Evolutionary conservation across 2,888 invertebrate species (phyloP).

Genomic region (Adineta ricciae): DNA sequence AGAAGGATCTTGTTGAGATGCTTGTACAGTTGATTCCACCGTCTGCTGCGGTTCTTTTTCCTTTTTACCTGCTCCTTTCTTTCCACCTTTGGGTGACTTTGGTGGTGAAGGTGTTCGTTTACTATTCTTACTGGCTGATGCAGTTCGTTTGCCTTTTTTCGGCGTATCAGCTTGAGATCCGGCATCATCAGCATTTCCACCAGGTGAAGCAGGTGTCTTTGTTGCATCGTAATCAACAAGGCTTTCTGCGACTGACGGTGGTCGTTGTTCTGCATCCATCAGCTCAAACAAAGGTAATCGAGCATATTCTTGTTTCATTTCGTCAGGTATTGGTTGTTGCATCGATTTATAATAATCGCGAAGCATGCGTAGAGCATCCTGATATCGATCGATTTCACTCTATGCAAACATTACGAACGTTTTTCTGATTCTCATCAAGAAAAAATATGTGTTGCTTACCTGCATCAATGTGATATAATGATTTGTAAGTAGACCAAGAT

Average conservation of each 20-base stretch:
- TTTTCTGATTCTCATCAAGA: not conserved
- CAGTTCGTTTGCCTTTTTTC: not conserved
- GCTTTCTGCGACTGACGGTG: not conserved
- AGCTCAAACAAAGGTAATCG: conserved; percentile 48
- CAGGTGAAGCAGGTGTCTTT: not conserved
- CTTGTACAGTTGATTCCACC: not conserved
- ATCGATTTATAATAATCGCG: conserved; percentile 49
- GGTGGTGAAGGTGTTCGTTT: conserved; percentile 15
- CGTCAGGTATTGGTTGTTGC: conserved; percentile 47
- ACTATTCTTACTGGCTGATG: not conserved
- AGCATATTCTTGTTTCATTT: conserved; percentile 41
- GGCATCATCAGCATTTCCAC: not conserved
- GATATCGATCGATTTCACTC: conserved; percentile 46
- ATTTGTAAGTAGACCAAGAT: conserved; percentile 47
- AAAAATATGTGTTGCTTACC: conserved; percentile 36
- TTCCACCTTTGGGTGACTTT: not conserved
- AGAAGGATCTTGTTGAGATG: not conserved
- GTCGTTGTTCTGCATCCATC: conserved; percentile 5
- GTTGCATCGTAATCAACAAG: conserved; percentile 11
- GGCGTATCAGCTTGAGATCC: not conserved
- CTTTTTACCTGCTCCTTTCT: not conserved
- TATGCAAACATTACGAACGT: conserved; percentile 24
- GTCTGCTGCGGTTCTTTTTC: not conserved
- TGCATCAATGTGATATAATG: conserved; percentile 48
- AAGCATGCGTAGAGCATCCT: conserved; percentile 46